phyloP scores from a whole-genome alignment of 2,797 vertebrate genomes.

The Xenops minutus region DNA sequence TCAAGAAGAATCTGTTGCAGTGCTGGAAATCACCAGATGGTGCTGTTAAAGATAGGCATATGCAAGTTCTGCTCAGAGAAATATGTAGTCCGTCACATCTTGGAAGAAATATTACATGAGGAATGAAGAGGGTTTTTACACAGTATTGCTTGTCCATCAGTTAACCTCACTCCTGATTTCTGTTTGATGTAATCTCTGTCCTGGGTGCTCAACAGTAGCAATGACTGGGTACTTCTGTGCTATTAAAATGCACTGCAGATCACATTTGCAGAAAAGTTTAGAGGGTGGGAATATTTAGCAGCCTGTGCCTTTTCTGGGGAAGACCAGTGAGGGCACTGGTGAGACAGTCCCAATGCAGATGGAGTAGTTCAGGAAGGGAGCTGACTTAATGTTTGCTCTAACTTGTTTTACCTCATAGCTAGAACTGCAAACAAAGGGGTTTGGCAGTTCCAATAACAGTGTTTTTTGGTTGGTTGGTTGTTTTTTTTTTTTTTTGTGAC shows the following conservation, averaged over 20 bases:
- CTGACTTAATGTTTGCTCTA: neutral
- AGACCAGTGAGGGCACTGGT: neutral
- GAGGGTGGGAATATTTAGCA: neutral
- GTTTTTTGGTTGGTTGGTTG: neutral
- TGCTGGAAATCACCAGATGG: slow-evolving; percentile 21
- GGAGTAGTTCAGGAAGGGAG: neutral
- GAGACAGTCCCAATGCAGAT: rapidly evolving
- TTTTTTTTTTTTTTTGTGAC: neutral
- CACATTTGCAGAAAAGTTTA: neutral
- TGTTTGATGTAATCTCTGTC: neutral
- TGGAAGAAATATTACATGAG: neutral
- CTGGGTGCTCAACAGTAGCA: neutral
- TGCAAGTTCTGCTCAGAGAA: neutral
- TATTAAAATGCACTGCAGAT: neutral
- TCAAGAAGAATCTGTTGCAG: neutral
- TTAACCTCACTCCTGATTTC: neutral
- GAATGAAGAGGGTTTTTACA: neutral
- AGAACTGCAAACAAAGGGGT: neutral
- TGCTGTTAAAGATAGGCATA: slow-evolving; percentile 30
- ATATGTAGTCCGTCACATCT: neutral
- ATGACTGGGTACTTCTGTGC: rapidly evolving
- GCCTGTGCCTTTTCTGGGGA: neutral
- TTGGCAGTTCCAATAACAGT: neutral
- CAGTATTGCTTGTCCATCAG: neutral
- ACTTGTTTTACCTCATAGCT: neutral